Evolutionary conservation across 2,113 vertebrate genomes (phyloP).

Genomic region (Empidonax traillii): DNA sequence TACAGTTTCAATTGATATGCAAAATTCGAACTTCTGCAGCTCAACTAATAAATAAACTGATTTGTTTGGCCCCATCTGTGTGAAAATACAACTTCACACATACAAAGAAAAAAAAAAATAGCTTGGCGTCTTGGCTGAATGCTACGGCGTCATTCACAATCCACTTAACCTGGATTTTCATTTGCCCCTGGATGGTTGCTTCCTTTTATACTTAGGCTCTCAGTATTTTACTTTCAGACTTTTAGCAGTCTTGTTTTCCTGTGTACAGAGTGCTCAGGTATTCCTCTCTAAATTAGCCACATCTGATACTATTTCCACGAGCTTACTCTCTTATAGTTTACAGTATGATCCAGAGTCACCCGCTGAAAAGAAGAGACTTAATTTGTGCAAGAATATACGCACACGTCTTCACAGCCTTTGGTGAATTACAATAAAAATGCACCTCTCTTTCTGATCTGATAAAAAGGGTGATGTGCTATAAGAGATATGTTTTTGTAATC

Average conservation of each 20-base stretch:
- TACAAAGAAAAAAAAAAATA: background rate
- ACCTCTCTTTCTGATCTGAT: background rate
- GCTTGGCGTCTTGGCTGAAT: background rate
- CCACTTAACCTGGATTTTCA: constrained; percentile 1
- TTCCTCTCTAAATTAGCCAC: background rate
- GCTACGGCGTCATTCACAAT: background rate
- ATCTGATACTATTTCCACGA: background rate
- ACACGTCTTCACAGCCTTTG: background rate
- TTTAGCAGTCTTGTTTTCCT: background rate
- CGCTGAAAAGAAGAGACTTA: constrained; percentile 8
- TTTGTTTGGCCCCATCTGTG: background rate
- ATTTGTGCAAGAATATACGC: rapidly evolving
- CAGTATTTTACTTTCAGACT: background rate
- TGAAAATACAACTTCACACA: constrained; percentile 3
- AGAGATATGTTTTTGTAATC: constrained; percentile 43
- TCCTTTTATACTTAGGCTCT: background rate
- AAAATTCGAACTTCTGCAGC: background rate
- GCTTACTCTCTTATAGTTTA: constrained; percentile 17
- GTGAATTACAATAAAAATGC: constrained; percentile 14
- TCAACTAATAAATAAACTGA: background rate
- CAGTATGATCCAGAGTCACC: constrained; percentile 52
- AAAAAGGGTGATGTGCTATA: background rate
- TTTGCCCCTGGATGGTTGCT: background rate
- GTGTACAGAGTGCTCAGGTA: background rate
- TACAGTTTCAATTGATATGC: background rate